Evolutionary conservation across 2,113 vertebrate genomes (phyloP).

Genomic region (Malurus cyaneus): DNA sequence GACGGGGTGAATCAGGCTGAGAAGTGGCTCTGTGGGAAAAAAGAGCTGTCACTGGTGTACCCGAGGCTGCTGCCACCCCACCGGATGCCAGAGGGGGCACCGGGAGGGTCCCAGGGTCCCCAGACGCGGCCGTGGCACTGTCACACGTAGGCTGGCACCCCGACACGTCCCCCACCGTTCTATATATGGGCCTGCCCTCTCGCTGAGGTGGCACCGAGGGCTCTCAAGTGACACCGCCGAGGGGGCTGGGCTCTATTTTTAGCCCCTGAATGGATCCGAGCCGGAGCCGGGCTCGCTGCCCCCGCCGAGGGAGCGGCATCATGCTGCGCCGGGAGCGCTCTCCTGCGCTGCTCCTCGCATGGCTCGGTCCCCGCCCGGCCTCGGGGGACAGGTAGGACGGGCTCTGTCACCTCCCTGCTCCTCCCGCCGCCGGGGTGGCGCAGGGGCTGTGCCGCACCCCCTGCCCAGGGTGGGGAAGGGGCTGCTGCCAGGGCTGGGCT

Average conservation of each 20-base stretch:
- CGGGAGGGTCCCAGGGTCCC: background rate
- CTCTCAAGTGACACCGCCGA: slow-evolving; percentile 37
- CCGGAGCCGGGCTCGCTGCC: slow-evolving; percentile 9
- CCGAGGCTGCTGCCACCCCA: background rate
- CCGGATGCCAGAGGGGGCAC: background rate
- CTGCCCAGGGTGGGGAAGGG: background rate
- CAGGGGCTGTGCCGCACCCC: background rate
- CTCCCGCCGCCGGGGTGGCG: background rate
- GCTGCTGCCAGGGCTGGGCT: background rate
- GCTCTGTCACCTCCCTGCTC: background rate
- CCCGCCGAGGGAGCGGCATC: slow-evolving; percentile 5
- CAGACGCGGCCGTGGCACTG: background rate
- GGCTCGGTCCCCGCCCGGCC: background rate
- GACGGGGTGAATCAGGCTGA: background rate
- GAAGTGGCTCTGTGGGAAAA: background rate
- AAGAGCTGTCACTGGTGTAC: rapidly evolving
- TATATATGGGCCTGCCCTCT: slow-evolving; percentile 57
- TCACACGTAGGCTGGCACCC: background rate
- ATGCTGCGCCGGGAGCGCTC: slow-evolving; percentile 23
- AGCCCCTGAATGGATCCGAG: slow-evolving; percentile 36
- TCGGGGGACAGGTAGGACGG: slow-evolving; percentile 47
- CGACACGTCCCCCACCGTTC: background rate
- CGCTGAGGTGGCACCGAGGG: too few relatives aligned
- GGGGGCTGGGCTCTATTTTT: slow-evolving; percentile 56
- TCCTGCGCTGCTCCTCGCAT: background rate